A percentile compares a stretch with the other conserved stretches of the same genome.
phyloP scores from a whole-genome alignment of 2,888 invertebrate genomes.

The Apoda limacodes region DNA sequence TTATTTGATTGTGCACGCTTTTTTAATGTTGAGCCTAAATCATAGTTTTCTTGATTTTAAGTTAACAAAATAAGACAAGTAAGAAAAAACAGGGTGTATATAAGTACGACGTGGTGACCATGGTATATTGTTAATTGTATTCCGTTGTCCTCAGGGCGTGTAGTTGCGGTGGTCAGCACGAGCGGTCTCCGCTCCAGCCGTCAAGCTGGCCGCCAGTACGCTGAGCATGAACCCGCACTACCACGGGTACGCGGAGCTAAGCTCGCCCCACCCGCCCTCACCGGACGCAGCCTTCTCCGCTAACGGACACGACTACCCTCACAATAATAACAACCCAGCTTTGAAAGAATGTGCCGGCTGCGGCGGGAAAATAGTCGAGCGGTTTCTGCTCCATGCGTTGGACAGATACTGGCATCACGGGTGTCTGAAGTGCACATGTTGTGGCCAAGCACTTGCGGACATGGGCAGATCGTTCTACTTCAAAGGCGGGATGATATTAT shows the following conservation, averaged over 20 bases:
- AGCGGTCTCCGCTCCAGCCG: constrained; percentile 71
- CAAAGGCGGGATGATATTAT: constrained; percentile 93
- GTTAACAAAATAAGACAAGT: no score
- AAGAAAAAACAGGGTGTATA: no score
- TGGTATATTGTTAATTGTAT: no score
- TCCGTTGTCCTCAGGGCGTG: constrained; percentile 53
- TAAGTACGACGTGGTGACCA: no score
- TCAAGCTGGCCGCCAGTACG: constrained; percentile 90
- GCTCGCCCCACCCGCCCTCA: constrained; percentile 81
- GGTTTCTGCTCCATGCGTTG: constrained; percentile 91
- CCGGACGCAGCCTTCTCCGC: constrained; percentile 78
- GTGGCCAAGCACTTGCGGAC: constrained; percentile 89
- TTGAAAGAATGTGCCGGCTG: constrained; percentile 91
- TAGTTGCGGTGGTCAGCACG: constrained; percentile 61
- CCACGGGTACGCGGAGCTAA: constrained; percentile 86
- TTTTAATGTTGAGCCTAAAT: no score
- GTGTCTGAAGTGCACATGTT: constrained; percentile 94
- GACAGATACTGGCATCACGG: constrained; percentile 97
- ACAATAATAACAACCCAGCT: constrained; percentile 70
- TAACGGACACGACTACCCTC: constrained; percentile 72
- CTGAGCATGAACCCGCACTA: constrained; percentile 93
- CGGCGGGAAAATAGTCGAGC: constrained; percentile 91
- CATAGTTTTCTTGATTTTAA: no score
- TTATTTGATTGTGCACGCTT: no score
- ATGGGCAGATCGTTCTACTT: constrained; percentile 93